Evolutionary conservation across 2,113 vertebrate genomes (phyloP), one percentile per base, ranked within the genome.

Genomic region (Columbina picui): DNA sequence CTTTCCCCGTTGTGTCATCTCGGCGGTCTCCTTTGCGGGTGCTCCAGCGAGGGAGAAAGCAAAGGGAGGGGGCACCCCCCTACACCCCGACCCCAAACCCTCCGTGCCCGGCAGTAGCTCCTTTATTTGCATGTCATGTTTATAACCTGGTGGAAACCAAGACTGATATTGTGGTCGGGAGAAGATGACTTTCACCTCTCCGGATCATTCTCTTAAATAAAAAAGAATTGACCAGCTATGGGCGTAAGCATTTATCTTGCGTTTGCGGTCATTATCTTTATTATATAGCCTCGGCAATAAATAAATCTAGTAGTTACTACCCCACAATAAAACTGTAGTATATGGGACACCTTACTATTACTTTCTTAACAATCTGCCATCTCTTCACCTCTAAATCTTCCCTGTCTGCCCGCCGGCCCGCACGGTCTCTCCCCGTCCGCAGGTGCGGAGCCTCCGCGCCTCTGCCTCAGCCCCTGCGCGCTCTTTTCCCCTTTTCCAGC

Each of bases 241-340:
- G 91, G 96, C 87, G 94, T 81, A 95, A 95, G 97, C 97, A 94
- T 98, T 97, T 96, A 97, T 98, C 97, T 97, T 94, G 95, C 96
- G 97, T 97, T 98, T 97, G 98, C 67, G 96, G 97, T 97, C 98
- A 94, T 97, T 97, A 97, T 96, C 97, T 98, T 97, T 96, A 97
- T 97, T 97, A 96, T 97, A 98, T 70, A 96, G 96, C 93, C 96
- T 83, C 38, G 70, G 95, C 97, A 94, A 96, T 97, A 97, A 97
- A 98, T 98, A 98, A 96, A 97, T 91, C 97, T 68, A 29, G 90
- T 81, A 69, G 97, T 97, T 97, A 96, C 97, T 96, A 94, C 85
- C 92, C 95, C 96, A 93, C 97, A 96, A 97, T 97, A 97, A 97
- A 98, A 95, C 96, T 52, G 89, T 94, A 97, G 83, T 97, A 96